Conservation (phyloP, 2,113 vertebrate species). For the Xyrauchen texanus region DNA sequence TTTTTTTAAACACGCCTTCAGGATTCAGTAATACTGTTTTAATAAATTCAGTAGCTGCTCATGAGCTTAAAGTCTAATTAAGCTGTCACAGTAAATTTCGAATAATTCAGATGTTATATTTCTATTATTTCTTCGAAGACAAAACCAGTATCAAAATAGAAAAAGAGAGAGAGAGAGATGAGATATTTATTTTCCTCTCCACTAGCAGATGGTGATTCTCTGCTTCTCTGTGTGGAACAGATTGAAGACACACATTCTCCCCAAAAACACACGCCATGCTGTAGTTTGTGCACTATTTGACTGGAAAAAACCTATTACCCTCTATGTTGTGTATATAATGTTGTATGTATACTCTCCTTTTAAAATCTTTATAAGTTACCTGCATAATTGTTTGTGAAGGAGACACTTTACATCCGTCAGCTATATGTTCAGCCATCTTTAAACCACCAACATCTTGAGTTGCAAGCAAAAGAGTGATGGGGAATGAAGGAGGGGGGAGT, state of each 20-base stretch:
- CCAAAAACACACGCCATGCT: not conserved
- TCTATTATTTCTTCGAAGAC: no score
- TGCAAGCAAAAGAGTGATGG: not conserved
- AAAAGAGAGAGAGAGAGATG: no score
- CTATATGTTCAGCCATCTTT: conserved; percentile 54
- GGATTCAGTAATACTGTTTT: no score
- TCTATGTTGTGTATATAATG: not conserved
- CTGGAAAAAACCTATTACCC: not conserved
- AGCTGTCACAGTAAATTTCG: not conserved
- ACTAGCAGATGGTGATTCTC: not conserved
- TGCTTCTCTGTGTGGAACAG: not conserved
- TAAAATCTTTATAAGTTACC: not conserved
- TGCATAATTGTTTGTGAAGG: not conserved
- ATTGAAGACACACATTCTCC: no score
- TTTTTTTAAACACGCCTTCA: no score
- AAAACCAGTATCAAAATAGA: no score
- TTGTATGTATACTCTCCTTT: not conserved
- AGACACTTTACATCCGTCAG: not conserved
- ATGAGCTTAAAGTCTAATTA: not conserved
- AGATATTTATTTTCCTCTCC: no score
- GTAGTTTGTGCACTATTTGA: not conserved
- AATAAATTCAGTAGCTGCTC: no score
- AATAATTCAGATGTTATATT: not conserved
- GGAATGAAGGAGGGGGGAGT: not conserved
- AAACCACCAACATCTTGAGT: conserved; percentile 49